Base-by-base conservation (phyloP, 1,140 invertebrate species). In the Atta texana region DNA sequence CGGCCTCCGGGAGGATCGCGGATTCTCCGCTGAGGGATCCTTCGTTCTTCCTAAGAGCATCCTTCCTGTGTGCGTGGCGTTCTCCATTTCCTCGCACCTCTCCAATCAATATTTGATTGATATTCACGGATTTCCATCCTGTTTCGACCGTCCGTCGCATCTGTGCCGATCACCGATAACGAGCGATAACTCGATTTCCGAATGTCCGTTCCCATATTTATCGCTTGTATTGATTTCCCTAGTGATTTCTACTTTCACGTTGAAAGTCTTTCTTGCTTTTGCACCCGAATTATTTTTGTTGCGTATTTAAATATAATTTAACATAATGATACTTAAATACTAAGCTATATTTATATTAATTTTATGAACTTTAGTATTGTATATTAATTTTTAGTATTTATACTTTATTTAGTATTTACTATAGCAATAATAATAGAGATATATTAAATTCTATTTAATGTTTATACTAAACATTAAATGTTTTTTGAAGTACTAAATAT, bases 101-200 rank as follows among this genome's bases (percentile, higher is more conserved):
- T 94, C 94, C 93, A 93, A 91, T 91, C 6, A 57, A 94, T 89
- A 85, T 91, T 89, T 68, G 16, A 84, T 84, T 44, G 39, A 44
- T 44, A 44, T 55, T 51, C 49, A 55, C 55, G 87, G 90, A 90
- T 87, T 90, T 86, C 34, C 57, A 53, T 59, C n/a, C 31, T 71
- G 44, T 63, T 55, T 51, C 89, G 66, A 55, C 66, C 34, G 24
- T 31, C 64, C 12, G 28, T 64, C 44, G 28, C 39, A 71, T 81
- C 49, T 69, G 16, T 55, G 28, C n/a, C 76, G 18, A 7, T 80
- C 68, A 10, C 39, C 80, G 80, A 61, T 75, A 84, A 84, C 80
- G 80, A 84, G 69, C 80, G 28, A 82, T 61, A 61, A 74, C 39
- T 18, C 18, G 6, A 61, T 18, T 31, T 2, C 80, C 28, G 34